Evolutionary conservation across 2,797 vertebrate species (phyloP).

Genomic region (Sebastes jordani): DNA sequence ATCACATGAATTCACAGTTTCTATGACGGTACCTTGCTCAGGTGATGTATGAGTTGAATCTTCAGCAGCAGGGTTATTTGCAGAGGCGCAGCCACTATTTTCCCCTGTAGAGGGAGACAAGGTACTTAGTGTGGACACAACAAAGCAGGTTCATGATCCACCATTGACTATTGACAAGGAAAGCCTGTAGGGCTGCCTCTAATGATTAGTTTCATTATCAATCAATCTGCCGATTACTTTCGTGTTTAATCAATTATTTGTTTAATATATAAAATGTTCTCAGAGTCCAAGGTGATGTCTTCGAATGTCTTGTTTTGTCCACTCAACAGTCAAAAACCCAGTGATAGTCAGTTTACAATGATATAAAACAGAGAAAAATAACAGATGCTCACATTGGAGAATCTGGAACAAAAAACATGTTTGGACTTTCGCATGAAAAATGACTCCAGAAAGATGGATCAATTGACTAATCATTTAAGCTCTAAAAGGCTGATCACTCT

Average conservation of each 20-base stretch:
- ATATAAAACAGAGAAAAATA: background rate
- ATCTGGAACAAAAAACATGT: background rate
- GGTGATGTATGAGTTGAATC: conserved; percentile 76
- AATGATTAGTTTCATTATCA: background rate
- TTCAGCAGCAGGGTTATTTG: conserved; percentile 74
- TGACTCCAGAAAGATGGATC: background rate
- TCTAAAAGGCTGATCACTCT: background rate
- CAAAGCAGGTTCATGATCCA: background rate
- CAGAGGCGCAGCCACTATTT: conserved; percentile 69
- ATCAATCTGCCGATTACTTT: background rate
- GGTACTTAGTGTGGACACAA: background rate
- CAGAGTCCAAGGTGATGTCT: background rate
- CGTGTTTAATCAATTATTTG: background rate
- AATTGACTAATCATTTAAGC: background rate
- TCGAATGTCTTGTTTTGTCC: background rate
- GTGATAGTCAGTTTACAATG: background rate
- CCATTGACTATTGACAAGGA: background rate
- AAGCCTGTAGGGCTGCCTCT: background rate
- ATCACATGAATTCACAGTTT: background rate
- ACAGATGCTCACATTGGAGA: background rate
- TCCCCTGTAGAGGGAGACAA: conserved; percentile 81
- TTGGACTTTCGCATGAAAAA: background rate
- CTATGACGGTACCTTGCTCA: conserved; percentile 80
- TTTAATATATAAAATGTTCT: background rate
- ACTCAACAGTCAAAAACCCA: background rate